Evolutionary conservation across 2,113 vertebrate genomes (phyloP).

Genomic region (Plecturocebus donacophilus): DNA sequence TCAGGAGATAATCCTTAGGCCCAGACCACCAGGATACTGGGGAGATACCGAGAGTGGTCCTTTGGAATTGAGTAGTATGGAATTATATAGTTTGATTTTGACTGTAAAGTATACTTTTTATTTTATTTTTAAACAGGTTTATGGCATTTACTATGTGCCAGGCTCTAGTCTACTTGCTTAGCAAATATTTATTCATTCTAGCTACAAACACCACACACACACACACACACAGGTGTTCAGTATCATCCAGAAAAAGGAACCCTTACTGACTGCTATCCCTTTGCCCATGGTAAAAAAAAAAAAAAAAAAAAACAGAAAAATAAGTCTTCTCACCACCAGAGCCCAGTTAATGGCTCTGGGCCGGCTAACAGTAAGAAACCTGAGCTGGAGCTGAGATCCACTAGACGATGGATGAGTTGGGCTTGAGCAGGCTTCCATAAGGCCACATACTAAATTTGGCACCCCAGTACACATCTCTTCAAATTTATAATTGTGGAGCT

Average conservation of each 20-base stretch:
- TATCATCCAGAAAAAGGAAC: not conserved
- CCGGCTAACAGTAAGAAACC: not conserved
- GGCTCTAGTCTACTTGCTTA: not conserved
- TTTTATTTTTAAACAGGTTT: slow-evolving; percentile 30
- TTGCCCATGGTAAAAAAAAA: too few species aligned
- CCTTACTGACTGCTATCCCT: not conserved
- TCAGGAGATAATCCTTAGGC: not conserved
- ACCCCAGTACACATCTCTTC: not conserved
- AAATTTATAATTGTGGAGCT: not conserved
- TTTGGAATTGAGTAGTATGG: not conserved
- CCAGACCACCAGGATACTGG: not conserved
- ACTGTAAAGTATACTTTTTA: not conserved
- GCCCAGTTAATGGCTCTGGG: not conserved
- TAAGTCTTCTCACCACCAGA: not conserved
- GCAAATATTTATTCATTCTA: slow-evolving; percentile 11
- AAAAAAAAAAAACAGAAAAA: not conserved
- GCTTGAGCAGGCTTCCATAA: not conserved
- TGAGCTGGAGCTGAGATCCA: not conserved
- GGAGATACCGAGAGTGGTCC: not conserved
- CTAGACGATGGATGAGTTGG: not conserved
- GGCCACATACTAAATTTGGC: not conserved
- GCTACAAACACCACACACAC: not conserved
- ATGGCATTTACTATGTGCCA: not conserved
- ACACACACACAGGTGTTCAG: not conserved
- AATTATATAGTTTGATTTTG: not conserved